Evolutionary conservation across 2,888 invertebrate species (phyloP), one percentile per base, ranked within the genome.

Genomic region (Troides aeacus): DNA sequence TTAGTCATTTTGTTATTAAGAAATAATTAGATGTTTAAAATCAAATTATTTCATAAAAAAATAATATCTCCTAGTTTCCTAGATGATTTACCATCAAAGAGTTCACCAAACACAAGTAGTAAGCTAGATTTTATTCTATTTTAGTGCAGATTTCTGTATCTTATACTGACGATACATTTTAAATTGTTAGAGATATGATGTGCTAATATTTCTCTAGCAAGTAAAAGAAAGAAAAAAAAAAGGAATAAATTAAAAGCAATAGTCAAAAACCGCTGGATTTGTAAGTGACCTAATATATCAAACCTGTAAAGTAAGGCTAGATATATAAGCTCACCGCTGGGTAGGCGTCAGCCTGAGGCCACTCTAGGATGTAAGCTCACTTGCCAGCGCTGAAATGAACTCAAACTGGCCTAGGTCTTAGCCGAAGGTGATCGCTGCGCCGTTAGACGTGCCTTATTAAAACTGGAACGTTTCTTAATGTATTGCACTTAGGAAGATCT

Each of bases 321-420:
- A 90, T 86, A 85, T 86, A 87, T 86, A 89, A 84, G 87, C 86
- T 77, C 83, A 84, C 85, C 83, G 78, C 76, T 72, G 81, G 83
- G 91, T 90, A 86, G 91, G 91, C 85, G 88, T 76, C 70, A 69
- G 77, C 90, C 90, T 69, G 76, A 71, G 85, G 89, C 82, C 61
- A 67, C 70, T 75, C 50, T 39, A 56, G 23, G 57, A 60, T 59
- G 30, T 66, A 62, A 30, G 67, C 46, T 72, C 73, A 77, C 80
- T 77, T 75, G 78, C 77, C 75, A 74, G 73, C 72, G 24, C 68
- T 70, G 75, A 74, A 74, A 76, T 69, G 72, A 71, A 69, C 73
- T 73, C 70, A 73, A 72, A 70, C 66, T 71, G 64, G 68, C 72
- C 64, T 70, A 67, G 69, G 71, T 64, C 61, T 62, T 79, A 77